These are phyloP conservation scores for Drosophila parvula DNA, from an alignment of 1,140 invertebrate species.

Conservation along the genomic window DNA sequence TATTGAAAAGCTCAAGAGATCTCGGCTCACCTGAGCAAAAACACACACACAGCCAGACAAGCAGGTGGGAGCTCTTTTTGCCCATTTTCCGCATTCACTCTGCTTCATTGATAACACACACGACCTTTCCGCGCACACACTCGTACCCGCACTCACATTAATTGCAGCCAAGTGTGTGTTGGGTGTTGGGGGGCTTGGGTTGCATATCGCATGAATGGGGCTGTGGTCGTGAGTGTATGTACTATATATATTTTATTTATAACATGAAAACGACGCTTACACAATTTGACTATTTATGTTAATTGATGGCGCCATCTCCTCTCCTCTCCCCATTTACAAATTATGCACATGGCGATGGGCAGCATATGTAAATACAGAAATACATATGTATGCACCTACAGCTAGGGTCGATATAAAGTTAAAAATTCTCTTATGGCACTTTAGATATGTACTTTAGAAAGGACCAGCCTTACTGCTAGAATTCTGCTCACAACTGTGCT, in stretches of 20 bases:
- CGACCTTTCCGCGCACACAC: constrained; percentile 28
- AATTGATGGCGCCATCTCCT: constrained; percentile 37
- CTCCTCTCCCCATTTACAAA: constrained; percentile 41
- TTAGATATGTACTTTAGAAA: not conserved
- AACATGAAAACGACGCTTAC: constrained; percentile 50
- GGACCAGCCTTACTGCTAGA: not conserved
- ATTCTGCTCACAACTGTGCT: not conserved
- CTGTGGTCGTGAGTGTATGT: constrained; percentile 10
- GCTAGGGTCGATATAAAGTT: not conserved
- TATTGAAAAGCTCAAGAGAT: constrained; percentile 40
- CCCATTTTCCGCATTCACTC: constrained; percentile 37
- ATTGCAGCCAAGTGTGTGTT: constrained; percentile 43
- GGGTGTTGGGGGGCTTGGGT: constrained; percentile 26
- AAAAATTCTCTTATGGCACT: not conserved
- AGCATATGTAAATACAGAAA: not conserved
- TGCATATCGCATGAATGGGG: constrained; percentile 7
- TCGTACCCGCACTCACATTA: constrained; percentile 11
- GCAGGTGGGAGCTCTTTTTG: constrained; percentile 15
- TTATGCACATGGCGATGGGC: constrained; percentile 54
- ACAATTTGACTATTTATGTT: constrained; percentile 62
- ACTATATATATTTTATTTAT: constrained; percentile 57
- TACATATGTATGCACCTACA: not conserved
- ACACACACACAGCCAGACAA: constrained; percentile 11
- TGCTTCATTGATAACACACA: constrained; percentile 50
- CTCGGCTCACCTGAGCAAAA: constrained; percentile 32